Percentiles rank a stretch among this genome's conserved stretches.
Evolutionary conservation across 37 sponge, comb jelly and placozoan species (phyloP).

Genomic region (Chondrilla cf. caribensis): DNA sequence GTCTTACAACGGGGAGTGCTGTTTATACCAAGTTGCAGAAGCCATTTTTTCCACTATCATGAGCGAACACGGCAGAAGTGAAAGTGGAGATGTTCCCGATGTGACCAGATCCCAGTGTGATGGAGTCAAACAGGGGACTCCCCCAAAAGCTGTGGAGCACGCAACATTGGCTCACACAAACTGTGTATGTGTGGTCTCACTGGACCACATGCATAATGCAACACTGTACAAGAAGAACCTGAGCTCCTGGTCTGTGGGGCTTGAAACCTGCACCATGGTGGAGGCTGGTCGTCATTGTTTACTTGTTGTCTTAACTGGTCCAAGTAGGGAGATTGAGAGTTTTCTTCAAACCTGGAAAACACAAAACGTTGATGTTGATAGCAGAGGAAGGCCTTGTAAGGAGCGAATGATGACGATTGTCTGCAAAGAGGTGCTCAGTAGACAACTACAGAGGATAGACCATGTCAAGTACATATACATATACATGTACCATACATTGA

Average conservation of each 20-base stretch:
- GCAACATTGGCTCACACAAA: no score
- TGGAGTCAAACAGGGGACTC: no score
- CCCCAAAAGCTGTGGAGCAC: no score
- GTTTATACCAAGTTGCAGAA: no score
- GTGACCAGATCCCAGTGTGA: no score
- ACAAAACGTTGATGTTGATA: conserved; percentile 50
- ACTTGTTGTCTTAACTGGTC: conserved; percentile 33
- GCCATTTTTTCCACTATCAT: no score
- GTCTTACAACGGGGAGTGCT: no score
- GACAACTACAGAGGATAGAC: background rate
- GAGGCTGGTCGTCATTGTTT: conserved; percentile 5
- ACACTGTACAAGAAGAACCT: conserved; percentile 34
- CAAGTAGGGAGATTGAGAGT: background rate
- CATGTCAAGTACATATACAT: background rate
- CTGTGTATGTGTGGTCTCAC: conserved; percentile 13
- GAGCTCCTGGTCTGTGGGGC: conserved; percentile 38
- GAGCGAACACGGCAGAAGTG: no score
- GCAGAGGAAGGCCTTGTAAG: conserved; percentile 53
- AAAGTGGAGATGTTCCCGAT: no score
- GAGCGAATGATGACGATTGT: conserved; percentile 57
- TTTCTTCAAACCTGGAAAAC: conserved; percentile 46
- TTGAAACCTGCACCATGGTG: background rate
- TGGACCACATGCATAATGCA: conserved; percentile 59
- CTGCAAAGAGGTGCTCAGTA: conserved; percentile 14
- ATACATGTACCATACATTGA: background rate